Base-by-base conservation (phyloP, 2,797 vertebrate genomes). In the Bovichtus variegatus region DNA sequence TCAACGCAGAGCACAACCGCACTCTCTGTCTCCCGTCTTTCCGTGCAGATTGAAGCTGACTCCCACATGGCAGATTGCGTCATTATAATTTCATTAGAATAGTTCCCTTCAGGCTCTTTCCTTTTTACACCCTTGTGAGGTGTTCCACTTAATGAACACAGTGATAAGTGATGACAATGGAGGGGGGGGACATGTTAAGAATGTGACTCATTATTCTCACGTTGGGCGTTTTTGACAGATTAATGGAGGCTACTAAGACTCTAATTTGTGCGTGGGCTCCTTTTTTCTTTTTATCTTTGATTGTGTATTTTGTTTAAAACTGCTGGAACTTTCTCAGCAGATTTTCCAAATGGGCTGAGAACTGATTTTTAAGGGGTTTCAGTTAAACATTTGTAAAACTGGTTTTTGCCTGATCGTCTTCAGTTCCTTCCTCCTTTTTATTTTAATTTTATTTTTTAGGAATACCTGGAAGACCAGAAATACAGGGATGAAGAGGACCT, bases 401-500 rank as follows among this genome's bases (percentile, higher is more conserved):
- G 29, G 59, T 74, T 75, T 47, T 40, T 57, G 4, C 43, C 15
- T 54, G 9, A 16, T 54, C 12, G 10, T 12, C 5, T 19, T 31
- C n/a, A 11, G 8, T 78, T 57, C 46, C 5, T 44, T 65, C 16
- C 36, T 64, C 50, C 3, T 50, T 27, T 43, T n/a, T n/a, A n/a
- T n/a, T n/a, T n/a, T n/a, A n/a, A n/a, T n/a, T n/a, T n/a, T n/a
- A n/a, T n/a, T n/a, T n/a, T n/a, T 38, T 68, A 99, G 98, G 98
- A 99, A 85, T 99, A 97, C 81, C 91, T 99, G 89, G 97, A 96
- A 84, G 98, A 99, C 92, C 97, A 99, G 77, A 99, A 99, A 88
- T 99, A 97, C 93, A 94, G 95, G 1, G 96, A 99, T 91, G 97
- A 98, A 87, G 98, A 99, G 53, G 96, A 97, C 86, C 94, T 99